Percentiles rank a stretch among this genome's conserved stretches.
These are phyloP conservation scores for Actinia equina DNA, from an alignment of 64 coral and sea anemone species.

Conservation along the genomic window DNA sequence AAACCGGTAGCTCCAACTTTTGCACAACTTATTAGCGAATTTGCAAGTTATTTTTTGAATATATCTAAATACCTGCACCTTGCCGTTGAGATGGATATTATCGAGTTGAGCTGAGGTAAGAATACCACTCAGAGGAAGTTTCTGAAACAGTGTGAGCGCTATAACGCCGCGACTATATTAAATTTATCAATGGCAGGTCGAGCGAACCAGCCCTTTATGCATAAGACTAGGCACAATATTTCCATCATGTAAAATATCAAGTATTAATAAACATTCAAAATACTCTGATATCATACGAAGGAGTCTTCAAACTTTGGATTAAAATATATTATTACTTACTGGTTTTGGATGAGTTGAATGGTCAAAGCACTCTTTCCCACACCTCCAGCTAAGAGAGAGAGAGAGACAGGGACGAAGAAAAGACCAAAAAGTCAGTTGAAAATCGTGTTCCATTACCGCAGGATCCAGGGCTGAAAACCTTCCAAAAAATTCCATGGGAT, in stretches of 20 bases:
- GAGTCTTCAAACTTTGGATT: neutral
- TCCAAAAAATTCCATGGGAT: neutral
- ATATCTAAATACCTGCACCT: neutral
- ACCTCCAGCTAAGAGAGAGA: slow-evolving; percentile 84
- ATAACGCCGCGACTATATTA: slow-evolving; percentile 1
- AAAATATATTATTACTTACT: slow-evolving; percentile 64
- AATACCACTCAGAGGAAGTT: neutral
- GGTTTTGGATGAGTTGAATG: slow-evolving; percentile 98
- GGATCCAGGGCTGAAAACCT: neutral
- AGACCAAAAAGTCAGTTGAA: neutral
- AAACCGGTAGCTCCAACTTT: neutral
- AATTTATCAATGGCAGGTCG: neutral
- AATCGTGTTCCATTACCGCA: neutral
- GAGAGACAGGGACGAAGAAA: slow-evolving; percentile 16
- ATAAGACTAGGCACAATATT: neutral
- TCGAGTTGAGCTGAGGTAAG: neutral
- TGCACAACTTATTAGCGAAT: neutral
- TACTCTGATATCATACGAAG: neutral
- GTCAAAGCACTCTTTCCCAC: slow-evolving; percentile 98
- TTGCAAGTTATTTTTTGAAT: neutral
- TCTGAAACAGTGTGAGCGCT: slow-evolving; percentile 7
- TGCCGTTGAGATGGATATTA: neutral
- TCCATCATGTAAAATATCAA: neutral
- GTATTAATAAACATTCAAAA: neutral
- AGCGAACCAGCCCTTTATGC: neutral